Conservation (phyloP, 2,113 vertebrate species). For the Myotis davidii region DNA sequence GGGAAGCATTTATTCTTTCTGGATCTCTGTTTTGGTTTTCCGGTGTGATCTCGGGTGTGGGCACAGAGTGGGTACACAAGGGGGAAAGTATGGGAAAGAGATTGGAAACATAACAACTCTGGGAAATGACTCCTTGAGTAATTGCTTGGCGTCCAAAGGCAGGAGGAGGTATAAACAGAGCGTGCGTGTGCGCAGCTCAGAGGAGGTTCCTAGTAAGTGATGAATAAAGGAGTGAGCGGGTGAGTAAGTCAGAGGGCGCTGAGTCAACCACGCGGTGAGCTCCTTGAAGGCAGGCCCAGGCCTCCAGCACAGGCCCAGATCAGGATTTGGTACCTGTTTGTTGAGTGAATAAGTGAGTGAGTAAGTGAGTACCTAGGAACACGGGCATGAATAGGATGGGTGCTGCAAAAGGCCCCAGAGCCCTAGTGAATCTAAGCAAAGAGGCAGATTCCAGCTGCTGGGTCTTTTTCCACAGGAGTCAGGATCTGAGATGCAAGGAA, state of each 20-base stretch:
- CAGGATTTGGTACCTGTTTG: neutral
- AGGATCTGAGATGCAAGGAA: neutral
- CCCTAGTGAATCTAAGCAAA: neutral
- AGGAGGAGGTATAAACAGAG: conserved; percentile 11
- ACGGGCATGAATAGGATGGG: neutral
- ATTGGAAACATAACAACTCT: neutral
- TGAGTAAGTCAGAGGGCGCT: neutral
- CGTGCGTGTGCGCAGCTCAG: neutral
- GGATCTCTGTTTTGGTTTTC: conserved; percentile 16
- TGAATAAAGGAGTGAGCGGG: neutral
- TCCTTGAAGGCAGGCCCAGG: conserved; percentile 17
- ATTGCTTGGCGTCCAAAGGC: conserved; percentile 6
- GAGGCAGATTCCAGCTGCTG: neutral
- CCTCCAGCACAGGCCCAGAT: neutral
- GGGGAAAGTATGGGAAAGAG: neutral
- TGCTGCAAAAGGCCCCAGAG: neutral
- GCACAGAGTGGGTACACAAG: neutral
- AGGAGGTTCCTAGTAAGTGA: neutral
- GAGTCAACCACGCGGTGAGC: neutral
- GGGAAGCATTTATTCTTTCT: neutral
- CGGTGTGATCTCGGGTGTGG: conserved; percentile 16
- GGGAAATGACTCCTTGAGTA: conserved; percentile 18
- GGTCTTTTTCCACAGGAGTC: neutral
- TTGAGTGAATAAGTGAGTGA: neutral
- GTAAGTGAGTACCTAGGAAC: neutral